Evolutionary conservation across 2,797 vertebrate species (phyloP).

Genomic region (Odontamblyopus rebecca): DNA sequence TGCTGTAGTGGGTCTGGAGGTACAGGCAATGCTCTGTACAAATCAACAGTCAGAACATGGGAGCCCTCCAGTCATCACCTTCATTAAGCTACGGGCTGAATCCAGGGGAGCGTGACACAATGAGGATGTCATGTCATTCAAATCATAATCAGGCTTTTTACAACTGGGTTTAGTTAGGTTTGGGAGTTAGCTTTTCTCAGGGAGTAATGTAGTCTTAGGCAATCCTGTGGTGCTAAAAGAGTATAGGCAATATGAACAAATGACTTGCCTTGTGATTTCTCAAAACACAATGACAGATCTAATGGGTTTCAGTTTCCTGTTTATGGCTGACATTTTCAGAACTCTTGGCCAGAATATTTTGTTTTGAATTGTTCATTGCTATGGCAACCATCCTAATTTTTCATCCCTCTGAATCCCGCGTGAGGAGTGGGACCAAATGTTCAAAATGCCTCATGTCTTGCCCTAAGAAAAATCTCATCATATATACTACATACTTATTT

Average conservation of each 20-base stretch:
- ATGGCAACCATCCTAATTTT: no score
- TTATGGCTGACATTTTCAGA: no score
- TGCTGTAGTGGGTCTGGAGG: conserved; percentile 49
- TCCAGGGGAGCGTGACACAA: conserved; percentile 66
- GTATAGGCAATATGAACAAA: neutral
- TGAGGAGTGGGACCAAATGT: no score
- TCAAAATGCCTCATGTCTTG: no score
- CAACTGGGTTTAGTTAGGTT: conserved; percentile 23
- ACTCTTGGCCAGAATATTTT: no score
- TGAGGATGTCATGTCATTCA: conserved; percentile 62
- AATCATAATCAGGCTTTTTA: conserved; percentile 39
- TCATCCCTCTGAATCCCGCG: no score
- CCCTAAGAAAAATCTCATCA: no score
- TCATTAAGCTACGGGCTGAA: conserved; percentile 63
- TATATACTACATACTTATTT: no score
- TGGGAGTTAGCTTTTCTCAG: conserved; percentile 10
- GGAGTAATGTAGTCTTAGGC: conserved; percentile 15
- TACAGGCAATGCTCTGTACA: conserved; percentile 52
- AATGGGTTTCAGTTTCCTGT: no score
- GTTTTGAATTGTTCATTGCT: no score
- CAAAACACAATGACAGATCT: neutral
- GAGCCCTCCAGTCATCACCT: conserved; percentile 53
- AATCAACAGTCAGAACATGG: conserved; percentile 59
- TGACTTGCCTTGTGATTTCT: neutral
- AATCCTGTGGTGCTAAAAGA: neutral